Conservation (phyloP, 2,797 vertebrate species). For the Natrix natrix region DNA sequence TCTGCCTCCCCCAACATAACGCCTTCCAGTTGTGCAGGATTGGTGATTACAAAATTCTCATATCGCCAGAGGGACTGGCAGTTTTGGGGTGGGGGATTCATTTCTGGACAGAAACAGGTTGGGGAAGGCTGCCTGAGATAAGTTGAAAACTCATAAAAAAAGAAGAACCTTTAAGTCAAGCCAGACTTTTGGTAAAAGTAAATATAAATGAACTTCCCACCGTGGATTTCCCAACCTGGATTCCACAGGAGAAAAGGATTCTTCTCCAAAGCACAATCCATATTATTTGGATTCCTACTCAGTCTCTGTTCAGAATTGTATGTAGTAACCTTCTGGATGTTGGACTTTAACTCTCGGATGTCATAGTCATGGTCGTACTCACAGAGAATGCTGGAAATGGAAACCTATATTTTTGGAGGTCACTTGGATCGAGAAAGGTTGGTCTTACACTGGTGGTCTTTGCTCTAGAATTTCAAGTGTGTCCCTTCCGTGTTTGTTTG, state of each 20-base stretch:
- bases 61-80: neutral
- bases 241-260: neutral
- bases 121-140: neutral
- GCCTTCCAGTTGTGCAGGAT: neutral
- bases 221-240: neutral
- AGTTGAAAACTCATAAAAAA: neutral
- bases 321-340: neutral
- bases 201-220: neutral
- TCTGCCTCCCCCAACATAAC: neutral
- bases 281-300: neutral
- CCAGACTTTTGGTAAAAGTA: neutral
- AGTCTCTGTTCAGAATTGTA: neutral
- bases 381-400: neutral
- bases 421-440: neutral
- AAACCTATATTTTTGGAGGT: neutral
- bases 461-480: neutral
- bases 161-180: neutral
- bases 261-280: neutral
- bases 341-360: neutral
- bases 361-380: neutral
- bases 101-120: neutral
- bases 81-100: neutral
- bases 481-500: neutral
- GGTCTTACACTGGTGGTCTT: neutral
- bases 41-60: neutral